These are phyloP conservation scores for Cynopterus sphinx DNA, from an alignment of 2,797 vertebrate genomes.

Conservation along the genomic window DNA sequence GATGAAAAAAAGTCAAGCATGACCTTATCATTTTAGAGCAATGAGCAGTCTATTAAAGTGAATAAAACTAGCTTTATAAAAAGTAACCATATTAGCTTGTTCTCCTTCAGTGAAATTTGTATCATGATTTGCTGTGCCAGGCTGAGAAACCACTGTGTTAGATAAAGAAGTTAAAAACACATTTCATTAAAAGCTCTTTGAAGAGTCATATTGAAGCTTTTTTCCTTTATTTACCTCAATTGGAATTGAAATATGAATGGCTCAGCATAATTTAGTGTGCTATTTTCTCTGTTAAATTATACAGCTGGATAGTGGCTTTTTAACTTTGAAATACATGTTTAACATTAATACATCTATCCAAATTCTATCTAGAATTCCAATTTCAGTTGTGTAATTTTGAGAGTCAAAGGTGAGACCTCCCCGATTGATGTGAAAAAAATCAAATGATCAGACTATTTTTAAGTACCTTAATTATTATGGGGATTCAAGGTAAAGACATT, in stretches of 20 bases:
- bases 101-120: conserved; percentile 35
- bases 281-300: conserved; percentile 1
- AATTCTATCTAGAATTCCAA: not conserved
- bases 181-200: not conserved
- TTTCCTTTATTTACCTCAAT: not conserved
- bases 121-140: not conserved
- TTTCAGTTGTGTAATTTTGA: not conserved
- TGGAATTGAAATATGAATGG: conserved; percentile 37
- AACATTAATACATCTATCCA: not conserved
- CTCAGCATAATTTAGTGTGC: not conserved
- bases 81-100: not conserved
- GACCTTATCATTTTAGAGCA: conserved; percentile 18
- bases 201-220: not conserved
- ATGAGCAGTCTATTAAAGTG: not conserved
- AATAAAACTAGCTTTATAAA: conserved; percentile 41
- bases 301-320: not conserved
- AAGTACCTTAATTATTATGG: conserved; percentile 21
- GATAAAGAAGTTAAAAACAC: not conserved
- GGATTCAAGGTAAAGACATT: not conserved
- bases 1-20: not conserved
- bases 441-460: not conserved
- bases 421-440: not conserved
- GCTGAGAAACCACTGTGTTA: not conserved
- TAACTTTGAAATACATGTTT: conserved; percentile 22
- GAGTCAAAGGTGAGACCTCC: not conserved